Evolutionary conservation across 2,888 invertebrate species (phyloP).

Genomic region (Phengaris arion): DNA sequence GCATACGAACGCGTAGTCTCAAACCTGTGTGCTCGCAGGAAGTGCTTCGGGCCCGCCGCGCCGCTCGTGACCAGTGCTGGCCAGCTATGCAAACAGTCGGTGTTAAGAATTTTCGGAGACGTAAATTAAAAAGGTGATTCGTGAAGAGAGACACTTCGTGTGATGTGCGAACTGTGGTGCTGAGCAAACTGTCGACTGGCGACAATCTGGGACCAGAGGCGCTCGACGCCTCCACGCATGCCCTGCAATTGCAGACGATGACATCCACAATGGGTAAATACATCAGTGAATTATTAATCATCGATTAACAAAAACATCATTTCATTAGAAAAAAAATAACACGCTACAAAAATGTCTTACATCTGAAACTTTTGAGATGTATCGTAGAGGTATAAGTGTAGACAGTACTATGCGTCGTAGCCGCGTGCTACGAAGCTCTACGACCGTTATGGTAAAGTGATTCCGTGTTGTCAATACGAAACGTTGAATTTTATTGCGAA

Average conservation of each 20-base stretch:
- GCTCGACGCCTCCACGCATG: conserved; percentile 67
- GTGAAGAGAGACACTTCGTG: conserved; percentile 63
- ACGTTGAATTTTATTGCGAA: background rate
- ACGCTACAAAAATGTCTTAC: background rate
- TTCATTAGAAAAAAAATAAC: background rate
- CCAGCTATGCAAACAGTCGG: conserved; percentile 68
- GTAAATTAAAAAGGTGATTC: conserved; percentile 73
- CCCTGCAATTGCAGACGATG: conserved; percentile 72
- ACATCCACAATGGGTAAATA: conserved; percentile 77
- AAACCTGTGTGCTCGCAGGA: conserved; percentile 57
- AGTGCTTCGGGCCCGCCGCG: conserved; percentile 58
- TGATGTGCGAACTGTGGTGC: conserved; percentile 64
- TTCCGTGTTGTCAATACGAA: background rate
- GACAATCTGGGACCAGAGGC: conserved; percentile 72
- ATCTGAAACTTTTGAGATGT: background rate
- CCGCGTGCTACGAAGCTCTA: background rate
- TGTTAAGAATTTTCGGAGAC: conserved; percentile 62
- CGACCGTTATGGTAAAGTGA: background rate
- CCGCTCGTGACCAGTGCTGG: conserved; percentile 61
- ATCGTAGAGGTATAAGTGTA: conserved; percentile 8
- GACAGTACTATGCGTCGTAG: background rate
- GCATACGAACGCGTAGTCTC: conserved; percentile 49
- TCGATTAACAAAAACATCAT: conserved; percentile 9
- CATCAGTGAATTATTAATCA: conserved; percentile 26
- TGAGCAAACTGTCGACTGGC: conserved; percentile 70